A percentile compares a stretch with the other conserved stretches of the same genome.
Conservation (phyloP, 2,888 invertebrate species). For the Drosophila fulvimacula region DNA sequence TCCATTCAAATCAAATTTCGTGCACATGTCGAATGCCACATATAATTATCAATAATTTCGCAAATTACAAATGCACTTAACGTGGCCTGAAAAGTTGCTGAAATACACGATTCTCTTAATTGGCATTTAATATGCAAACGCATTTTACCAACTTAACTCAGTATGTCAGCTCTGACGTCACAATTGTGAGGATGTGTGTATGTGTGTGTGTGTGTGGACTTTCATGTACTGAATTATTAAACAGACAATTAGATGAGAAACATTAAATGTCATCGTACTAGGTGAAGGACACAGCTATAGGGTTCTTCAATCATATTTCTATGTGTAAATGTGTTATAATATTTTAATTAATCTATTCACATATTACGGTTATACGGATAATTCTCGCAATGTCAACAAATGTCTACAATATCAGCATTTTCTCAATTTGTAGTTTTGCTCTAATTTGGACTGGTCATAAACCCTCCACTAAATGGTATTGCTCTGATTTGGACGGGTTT, state of each 20-base stretch:
- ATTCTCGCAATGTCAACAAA: too few species aligned
- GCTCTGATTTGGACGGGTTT: too few species aligned
- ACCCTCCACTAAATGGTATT: too few species aligned
- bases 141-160: not conserved
- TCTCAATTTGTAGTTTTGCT: too few species aligned
- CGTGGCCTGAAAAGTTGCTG: not conserved
- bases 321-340: not conserved
- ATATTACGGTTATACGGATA: too few species aligned
- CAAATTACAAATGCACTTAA: constrained; percentile 20
- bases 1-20: not conserved
- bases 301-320: not conserved
- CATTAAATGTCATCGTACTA: not conserved
- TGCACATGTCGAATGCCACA: not conserved
- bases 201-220: not conserved
- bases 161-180: constrained; percentile 29
- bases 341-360: not conserved
- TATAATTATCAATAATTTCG: constrained; percentile 4
- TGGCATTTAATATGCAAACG: constrained; percentile 26
- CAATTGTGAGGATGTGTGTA: not conserved
- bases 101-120: not conserved
- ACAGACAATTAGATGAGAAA: not conserved
- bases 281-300: not conserved
- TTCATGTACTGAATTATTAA: not conserved
- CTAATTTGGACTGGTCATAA: too few species aligned
- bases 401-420: too few species aligned